A percentile compares a stretch with the other conserved stretches of the same genome.
phyloP scores from a whole-genome alignment of 2,113 vertebrate species.

The Cephalopholis sonnerati region DNA sequence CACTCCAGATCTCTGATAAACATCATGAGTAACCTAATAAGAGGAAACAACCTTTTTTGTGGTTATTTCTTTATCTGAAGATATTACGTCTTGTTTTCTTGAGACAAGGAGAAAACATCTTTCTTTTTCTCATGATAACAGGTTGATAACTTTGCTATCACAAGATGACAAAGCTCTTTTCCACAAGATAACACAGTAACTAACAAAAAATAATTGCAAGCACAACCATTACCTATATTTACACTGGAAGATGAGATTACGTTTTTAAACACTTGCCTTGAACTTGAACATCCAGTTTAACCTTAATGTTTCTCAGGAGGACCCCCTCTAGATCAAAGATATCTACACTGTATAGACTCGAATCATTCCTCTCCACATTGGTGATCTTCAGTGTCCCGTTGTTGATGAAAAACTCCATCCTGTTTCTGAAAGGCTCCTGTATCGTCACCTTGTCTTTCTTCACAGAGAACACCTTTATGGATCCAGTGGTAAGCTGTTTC shows the following conservation, averaged over 20 bases:
- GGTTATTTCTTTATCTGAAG: no score
- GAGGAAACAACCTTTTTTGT: no score
- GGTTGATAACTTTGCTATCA: no score
- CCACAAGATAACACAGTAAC: no score
- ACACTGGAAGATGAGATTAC: accelerated
- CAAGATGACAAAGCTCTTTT: no score
- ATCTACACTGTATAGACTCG: constrained; percentile 43
- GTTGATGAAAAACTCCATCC: constrained; percentile 44
- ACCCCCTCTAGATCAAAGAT: not conserved
- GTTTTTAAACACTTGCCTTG: constrained; percentile 54
- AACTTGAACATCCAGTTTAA: constrained; percentile 67
- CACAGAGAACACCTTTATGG: constrained; percentile 20
- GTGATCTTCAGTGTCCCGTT: constrained; percentile 65
- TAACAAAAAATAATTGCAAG: no score
- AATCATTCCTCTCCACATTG: constrained; percentile 47
- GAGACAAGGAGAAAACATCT: no score
- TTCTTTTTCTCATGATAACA: no score
- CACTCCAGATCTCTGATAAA: no score
- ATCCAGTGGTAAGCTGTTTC: not conserved
- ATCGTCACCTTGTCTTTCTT: constrained; percentile 21
- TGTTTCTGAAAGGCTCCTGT: not conserved
- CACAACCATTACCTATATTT: no score
- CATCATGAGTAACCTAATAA: no score
- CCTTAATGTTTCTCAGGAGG: accelerated
- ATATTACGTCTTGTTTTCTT: no score